Evolutionary conservation across 2,797 vertebrate genomes (phyloP), one percentile per base, ranked within the genome.

Genomic region (Silurus aristotelis): DNA sequence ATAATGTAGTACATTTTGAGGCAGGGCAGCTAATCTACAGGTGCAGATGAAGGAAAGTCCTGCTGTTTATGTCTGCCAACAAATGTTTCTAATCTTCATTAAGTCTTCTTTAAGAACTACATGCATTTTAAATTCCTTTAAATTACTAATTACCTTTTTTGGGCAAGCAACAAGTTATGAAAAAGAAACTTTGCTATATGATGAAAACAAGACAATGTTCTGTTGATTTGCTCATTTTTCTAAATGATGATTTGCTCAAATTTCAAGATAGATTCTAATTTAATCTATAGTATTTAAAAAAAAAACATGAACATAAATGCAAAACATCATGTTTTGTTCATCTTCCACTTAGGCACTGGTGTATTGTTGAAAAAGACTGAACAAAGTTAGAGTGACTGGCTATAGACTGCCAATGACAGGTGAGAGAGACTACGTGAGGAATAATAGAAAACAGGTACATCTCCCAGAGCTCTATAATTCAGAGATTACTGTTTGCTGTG

Each of bases 391-490:
- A 71, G 25, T 55, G 88, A 48, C 89, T 88, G 91, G 92, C 92
- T 93, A 93, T 92, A 92, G 92, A 94, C 93, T 93, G 94, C 92
- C 94, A 93, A 91, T 89, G 85, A 89, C 89, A 84, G 89, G 89
- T 88, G 90, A 89, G 91, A 91, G 91, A 90, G 91, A 91, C 89
- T 89, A 90, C 90, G 89, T 93, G 90, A 82, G 89, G 89, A 94
- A 95, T 93, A 93, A 94, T 93, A 94, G 93, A 95, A 95, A 94
- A 94, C 94, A 94, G 94, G 94, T 93, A 94, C 92, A 93, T 95
- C 93, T 94, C 95, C 93, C 93, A 88, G 86, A 92, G 93, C 94
- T 95, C 94, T 94, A 94, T 95, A 96, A 95, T 95, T 93, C 94
- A 92, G 91, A 95, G 95, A 96, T 95, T 94, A 95, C 94, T 95